Base-by-base conservation (phyloP, 1,140 invertebrate genomes). In the Meteorus sp. region DNA sequence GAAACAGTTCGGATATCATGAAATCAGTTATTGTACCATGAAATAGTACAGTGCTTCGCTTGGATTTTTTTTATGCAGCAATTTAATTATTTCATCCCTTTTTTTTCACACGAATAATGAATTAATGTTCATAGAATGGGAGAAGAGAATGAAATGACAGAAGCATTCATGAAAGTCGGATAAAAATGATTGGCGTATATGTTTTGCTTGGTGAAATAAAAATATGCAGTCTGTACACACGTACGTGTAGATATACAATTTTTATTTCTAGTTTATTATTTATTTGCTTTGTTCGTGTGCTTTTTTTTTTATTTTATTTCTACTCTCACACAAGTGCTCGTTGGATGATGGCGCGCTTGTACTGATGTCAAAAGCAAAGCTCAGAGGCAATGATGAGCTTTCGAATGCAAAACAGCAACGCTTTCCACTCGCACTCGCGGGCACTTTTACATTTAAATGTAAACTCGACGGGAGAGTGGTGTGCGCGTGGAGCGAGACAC, bases 401-500 rank as follows among this genome's bases (percentile, higher is more conserved):
- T 80, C 75, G 77, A 80, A 80, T 80, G 78, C 77, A 80, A 80
- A 80, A 77, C 75, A 80, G 77, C 71, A 78, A n/a, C n/a, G 76
- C 74, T 77, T 76, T 76, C 71, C 71, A 59, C 45, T 48, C 55
- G 58, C 55, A 63, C 70, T 75, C 71, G 62, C 61, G 62, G 71
- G 66, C 74, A 78, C 76, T 79, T 80, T 80, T 80, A 80, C 77
- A 79, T 80, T 80, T 77, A 80, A 80, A 80, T 80, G 76, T 79
- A 80, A 80, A 79, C 75, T 78, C 76, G 77, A 67, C n/a, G n/a
- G n/a, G n/a, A 71, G 77, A 76, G 73, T 71, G 74, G 69, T 67
- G 56, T 56, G 63, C 69, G 63, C 63, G 63, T 65, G 47, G 55
- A 37, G 39, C n/a, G 53, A 45, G 41, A 45, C 63, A 33, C n/a